Evolutionary conservation across 2,797 vertebrate species (phyloP).

Genomic region (Pachyuromys duprasi): DNA sequence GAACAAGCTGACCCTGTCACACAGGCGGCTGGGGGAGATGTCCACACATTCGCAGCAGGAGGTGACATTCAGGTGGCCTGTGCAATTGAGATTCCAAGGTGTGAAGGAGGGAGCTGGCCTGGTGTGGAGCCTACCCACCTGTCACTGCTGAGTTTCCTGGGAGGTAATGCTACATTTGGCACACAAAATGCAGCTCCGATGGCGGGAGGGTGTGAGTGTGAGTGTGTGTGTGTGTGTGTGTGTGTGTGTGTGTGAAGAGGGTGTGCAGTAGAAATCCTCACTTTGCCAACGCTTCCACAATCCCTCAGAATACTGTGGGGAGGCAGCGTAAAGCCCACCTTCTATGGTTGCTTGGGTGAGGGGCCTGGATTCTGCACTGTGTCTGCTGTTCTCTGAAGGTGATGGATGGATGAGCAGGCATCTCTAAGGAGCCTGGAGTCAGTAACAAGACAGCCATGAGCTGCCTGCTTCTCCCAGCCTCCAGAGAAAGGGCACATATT

Average conservation of each 20-base stretch:
- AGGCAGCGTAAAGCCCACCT: not conserved
- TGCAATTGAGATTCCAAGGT: not conserved
- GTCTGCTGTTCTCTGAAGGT: slow-evolving; percentile 22
- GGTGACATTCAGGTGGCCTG: not conserved
- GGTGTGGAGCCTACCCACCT: not conserved
- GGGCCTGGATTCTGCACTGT: not conserved
- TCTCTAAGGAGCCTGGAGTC: not conserved
- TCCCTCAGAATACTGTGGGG: not conserved
- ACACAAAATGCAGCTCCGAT: not conserved
- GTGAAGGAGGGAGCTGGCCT: not conserved
- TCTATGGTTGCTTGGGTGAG: not conserved
- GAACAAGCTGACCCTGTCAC: not conserved
- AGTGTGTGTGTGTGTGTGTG: no score
- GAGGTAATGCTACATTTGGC: not conserved
- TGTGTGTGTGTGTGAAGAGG: no score
- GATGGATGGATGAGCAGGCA: not conserved
- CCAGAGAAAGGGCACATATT: not conserved
- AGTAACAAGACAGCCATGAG: not conserved
- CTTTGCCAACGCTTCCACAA: not conserved
- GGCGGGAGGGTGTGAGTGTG: not conserved
- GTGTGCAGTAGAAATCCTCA: not conserved
- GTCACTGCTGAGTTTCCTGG: not conserved
- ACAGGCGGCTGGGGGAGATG: not conserved
- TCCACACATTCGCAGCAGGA: not conserved
- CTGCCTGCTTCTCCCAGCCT: not conserved